Base-by-base conservation (phyloP, 2,888 invertebrate genomes). In the Erannis defoliaria region DNA sequence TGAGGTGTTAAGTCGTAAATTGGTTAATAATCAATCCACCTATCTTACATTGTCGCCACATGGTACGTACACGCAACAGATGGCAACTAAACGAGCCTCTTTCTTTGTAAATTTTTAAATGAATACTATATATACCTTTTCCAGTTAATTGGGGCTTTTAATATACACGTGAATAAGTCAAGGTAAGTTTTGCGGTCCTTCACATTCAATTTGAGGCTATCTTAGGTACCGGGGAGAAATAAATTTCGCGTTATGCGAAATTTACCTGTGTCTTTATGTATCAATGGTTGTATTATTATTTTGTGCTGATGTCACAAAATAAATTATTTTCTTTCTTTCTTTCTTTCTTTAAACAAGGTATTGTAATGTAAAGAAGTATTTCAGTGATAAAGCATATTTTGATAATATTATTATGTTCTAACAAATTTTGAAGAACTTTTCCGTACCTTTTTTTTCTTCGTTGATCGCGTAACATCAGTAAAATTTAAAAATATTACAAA, bases 161-260 rank as follows among this genome's bases (percentile, higher is more conserved):
- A 55, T 45, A 45, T 51, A 38, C 12, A 42, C 35, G 12, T 51
- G 37, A 53, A 51, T 43, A 49, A 65, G 46, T 59, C 55, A 49
- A 60, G 49, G 60, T 23, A 14, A 50, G 8, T 12, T 50, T 55
- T 31, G 12, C 29, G 46, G 48, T 61, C 61, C 66, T 67, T 64
- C 61, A 62, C 64, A 67, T 67, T 67, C 40, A 42, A 46, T n/a
- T 18, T 51, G 51, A 45, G 42, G 16, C 40, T 51, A 31, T 51
- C 40, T 38, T 5, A 18, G 40, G 12, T 18, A 16, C 38, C 35
- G 12, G 23, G 55, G n/a, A 51, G 19, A 55, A 48, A 46, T 54
- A 35, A 58, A 49, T n/a, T 23, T 45, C 61, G 37, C 16, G 43
- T 55, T 38, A 42, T 16, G 45, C 8, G 31, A 48, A 61, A 56